phyloP scores from a whole-genome alignment of 92 coral and sea anemone species.

The Epizoanthus illoricatus region DNA sequence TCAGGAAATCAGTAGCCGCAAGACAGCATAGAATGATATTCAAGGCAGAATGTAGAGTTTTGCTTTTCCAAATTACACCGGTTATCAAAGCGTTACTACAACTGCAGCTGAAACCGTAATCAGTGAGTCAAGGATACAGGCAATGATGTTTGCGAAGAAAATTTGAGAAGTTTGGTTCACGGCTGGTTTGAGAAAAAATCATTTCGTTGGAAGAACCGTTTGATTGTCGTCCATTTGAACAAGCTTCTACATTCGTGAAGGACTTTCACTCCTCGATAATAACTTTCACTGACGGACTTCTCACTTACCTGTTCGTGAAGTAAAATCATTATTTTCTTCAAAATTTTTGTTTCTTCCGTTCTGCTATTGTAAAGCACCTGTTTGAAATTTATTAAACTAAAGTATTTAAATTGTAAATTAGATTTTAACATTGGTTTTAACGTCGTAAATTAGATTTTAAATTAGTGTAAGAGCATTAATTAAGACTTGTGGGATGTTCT shows the following conservation, averaged over 20 bases:
- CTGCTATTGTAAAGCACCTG: too few relatives aligned
- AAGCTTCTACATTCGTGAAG: not conserved
- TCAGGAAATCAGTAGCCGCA: slow-evolving; percentile 6
- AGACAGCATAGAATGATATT: not conserved
- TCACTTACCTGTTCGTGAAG: too few relatives aligned
- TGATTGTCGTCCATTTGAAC: not conserved
- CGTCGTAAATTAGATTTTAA: too few relatives aligned
- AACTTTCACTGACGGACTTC: too few relatives aligned
- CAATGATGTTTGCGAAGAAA: not conserved
- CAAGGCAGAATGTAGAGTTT: not conserved
- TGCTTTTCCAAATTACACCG: slow-evolving; percentile 8
- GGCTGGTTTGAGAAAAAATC: slow-evolving; percentile 1
- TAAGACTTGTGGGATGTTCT: too few relatives aligned
- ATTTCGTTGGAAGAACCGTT: not conserved
- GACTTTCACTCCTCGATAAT: too few relatives aligned
- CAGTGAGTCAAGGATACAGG: not conserved
- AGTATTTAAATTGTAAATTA: too few relatives aligned
- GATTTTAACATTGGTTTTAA: too few relatives aligned
- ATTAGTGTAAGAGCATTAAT: too few relatives aligned
- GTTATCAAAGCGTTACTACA: slow-evolving; percentile 7
- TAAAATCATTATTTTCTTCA: too few relatives aligned
- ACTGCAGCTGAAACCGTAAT: slow-evolving; percentile 3
- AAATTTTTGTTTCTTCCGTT: too few relatives aligned
- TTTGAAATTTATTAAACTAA: too few relatives aligned
- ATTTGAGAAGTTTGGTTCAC: not conserved